phyloP scores from a whole-genome alignment of 2,113 vertebrate genomes.

The Pelusios castaneus region DNA sequence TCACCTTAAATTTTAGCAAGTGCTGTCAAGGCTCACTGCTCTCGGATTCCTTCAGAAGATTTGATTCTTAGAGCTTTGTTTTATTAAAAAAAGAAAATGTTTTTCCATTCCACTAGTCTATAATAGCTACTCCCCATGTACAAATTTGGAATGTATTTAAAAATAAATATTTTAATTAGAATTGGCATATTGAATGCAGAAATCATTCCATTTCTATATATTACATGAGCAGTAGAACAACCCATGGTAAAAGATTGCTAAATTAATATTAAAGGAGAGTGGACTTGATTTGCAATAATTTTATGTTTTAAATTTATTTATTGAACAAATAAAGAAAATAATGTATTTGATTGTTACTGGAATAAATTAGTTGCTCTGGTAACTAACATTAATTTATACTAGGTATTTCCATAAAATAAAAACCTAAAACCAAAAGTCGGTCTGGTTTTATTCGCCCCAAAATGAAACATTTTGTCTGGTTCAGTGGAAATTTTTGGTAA shows the following conservation, averaged over 20 bases:
- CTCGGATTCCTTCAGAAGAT: neutral
- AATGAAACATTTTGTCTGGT: neutral
- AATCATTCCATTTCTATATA: neutral
- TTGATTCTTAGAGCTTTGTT: neutral
- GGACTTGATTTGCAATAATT: neutral
- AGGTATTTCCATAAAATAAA: neutral
- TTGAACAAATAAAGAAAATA: neutral
- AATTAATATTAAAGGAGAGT: neutral
- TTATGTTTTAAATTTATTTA: no score
- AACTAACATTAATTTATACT: neutral
- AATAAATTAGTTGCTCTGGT: neutral
- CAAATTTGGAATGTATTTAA: neutral
- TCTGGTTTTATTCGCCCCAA: neutral
- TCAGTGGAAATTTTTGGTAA: neutral
- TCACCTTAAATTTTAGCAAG: neutral
- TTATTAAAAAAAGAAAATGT: neutral
- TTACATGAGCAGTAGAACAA: neutral
- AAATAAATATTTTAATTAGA: slow-evolving; percentile 20
- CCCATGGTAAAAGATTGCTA: neutral
- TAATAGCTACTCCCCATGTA: neutral
- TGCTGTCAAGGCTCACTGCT: neutral
- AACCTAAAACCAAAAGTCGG: neutral
- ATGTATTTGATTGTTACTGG: neutral
- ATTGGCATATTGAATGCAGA: neutral
- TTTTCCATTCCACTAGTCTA: neutral